Percentiles rank a stretch among this genome's conserved stretches.
These are phyloP conservation scores for Phoeniculus purpureus DNA, from an alignment of 2,797 vertebrate species.

Conservation along the genomic window DNA sequence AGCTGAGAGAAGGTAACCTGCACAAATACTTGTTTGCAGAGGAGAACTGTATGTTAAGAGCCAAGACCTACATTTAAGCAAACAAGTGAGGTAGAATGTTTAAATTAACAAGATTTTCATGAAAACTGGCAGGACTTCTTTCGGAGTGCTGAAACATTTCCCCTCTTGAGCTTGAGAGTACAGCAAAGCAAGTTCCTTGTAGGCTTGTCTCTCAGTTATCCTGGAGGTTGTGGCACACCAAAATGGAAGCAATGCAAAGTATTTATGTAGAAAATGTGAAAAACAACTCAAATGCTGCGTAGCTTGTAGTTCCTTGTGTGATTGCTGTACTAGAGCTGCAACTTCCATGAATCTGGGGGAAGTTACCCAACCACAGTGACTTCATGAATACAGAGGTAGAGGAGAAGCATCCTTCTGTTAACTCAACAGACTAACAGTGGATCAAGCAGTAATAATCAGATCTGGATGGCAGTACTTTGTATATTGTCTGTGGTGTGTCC, in stretches of 20 bases:
- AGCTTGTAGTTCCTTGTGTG: neutral
- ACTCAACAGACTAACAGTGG: neutral
- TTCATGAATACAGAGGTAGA: neutral
- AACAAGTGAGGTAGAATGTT: conserved; percentile 49
- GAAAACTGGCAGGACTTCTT: neutral
- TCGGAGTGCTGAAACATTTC: neutral
- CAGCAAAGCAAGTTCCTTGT: neutral
- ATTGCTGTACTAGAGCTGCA: neutral
- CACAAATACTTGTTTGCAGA: conserved; percentile 60
- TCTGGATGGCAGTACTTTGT: conserved; percentile 11
- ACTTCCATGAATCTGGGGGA: neutral
- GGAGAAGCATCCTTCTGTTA: neutral
- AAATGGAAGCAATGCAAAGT: neutral
- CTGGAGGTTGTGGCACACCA: neutral
- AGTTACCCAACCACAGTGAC: neutral
- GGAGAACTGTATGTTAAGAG: conserved; percentile 7
- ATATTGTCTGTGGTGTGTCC: conserved; percentile 42
- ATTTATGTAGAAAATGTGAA: neutral
- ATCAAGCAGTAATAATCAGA: neutral
- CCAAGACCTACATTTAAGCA: conserved; percentile 55
- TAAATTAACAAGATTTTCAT: conserved; percentile 40
- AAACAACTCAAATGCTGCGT: neutral
- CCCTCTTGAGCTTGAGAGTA: neutral
- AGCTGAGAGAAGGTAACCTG: conserved; percentile 24
- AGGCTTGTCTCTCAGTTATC: neutral